A percentile compares a stretch with the other conserved stretches of the same genome.
Conservation (phyloP, 2,888 invertebrate genomes). For the Drosophila fungiperda region DNA sequence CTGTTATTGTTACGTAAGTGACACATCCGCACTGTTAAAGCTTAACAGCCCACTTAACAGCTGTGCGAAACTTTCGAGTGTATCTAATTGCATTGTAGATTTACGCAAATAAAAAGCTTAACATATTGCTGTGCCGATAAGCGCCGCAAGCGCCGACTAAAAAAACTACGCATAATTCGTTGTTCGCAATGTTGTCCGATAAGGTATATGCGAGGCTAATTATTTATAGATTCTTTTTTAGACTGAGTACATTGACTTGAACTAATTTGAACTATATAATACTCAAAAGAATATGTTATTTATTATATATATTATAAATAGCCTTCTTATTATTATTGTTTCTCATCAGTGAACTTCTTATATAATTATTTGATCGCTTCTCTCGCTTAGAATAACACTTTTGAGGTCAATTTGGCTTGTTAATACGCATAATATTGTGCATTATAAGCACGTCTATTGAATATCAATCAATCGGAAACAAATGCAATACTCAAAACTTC, state of each 20-base stretch:
- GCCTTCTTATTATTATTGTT: neutral
- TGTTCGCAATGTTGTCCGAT: slow-evolving; percentile 28
- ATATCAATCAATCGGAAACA: neutral
- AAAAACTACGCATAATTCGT: neutral
- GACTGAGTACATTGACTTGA: slow-evolving; percentile 4
- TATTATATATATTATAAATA: neutral
- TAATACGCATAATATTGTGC: neutral
- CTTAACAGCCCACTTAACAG: slow-evolving; percentile 1
- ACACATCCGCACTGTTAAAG: neutral
- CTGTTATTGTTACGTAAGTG: slow-evolving; percentile 16
- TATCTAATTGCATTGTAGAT: neutral
- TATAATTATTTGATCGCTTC: neutral
- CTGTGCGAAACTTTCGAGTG: slow-evolving; percentile 7
- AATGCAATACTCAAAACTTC: neutral
- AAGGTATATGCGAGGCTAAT: slow-evolving; percentile 29
- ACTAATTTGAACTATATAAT: neutral
- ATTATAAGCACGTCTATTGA: neutral
- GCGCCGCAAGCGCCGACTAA: neutral
- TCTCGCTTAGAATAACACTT: neutral
- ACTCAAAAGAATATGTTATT: neutral
- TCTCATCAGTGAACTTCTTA: neutral
- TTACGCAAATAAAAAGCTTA: slow-evolving; percentile 1
- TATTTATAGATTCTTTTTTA: slow-evolving; percentile 52
- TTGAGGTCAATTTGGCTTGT: neutral
- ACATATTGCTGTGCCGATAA: slow-evolving; percentile 32